These are phyloP conservation scores for Pogonomyrmex californicus DNA, from an alignment of 1,140 invertebrate species.

Conservation along the genomic window DNA sequence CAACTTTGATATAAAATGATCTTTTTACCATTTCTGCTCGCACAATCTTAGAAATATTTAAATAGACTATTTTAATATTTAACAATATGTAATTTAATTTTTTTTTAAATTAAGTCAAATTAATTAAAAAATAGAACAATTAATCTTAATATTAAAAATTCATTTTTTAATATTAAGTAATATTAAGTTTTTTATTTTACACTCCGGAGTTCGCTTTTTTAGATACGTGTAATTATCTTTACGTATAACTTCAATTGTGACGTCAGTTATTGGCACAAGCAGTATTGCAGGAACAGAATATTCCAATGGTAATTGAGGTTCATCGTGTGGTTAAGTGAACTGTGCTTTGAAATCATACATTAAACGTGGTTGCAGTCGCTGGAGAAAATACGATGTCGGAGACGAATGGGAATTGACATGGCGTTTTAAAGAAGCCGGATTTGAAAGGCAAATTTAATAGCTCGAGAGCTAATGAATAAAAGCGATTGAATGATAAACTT, in stretches of 20 bases:
- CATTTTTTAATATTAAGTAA: too few relatives aligned
- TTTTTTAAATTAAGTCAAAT: background rate
- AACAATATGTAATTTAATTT: background rate
- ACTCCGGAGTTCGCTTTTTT: slow-evolving; percentile 8
- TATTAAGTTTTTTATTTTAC: background rate
- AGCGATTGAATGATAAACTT: slow-evolving; percentile 53
- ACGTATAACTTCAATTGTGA: slow-evolving; percentile 29
- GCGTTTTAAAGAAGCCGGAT: slow-evolving; percentile 29
- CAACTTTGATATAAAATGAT: slow-evolving; percentile 6
- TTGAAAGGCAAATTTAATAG: slow-evolving; percentile 58
- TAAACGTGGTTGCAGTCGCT: slow-evolving; percentile 25
- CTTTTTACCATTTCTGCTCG: background rate
- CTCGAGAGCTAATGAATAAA: slow-evolving; percentile 48
- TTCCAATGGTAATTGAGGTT: slow-evolving; percentile 39
- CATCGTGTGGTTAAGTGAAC: slow-evolving; percentile 10
- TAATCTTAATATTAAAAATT: background rate
- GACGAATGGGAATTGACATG: slow-evolving; percentile 27
- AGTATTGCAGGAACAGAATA: slow-evolving; percentile 9
- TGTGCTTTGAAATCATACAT: slow-evolving; percentile 31
- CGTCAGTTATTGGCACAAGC: background rate
- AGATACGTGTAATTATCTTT: background rate
- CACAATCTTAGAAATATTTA: background rate
- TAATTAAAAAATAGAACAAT: background rate
- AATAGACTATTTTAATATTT: background rate
- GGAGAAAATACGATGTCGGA: slow-evolving; percentile 19